A percentile compares a stretch with the other conserved stretches of the same genome.
Conservation (phyloP, 2,797 vertebrate species). For the Gallinago stenura region DNA sequence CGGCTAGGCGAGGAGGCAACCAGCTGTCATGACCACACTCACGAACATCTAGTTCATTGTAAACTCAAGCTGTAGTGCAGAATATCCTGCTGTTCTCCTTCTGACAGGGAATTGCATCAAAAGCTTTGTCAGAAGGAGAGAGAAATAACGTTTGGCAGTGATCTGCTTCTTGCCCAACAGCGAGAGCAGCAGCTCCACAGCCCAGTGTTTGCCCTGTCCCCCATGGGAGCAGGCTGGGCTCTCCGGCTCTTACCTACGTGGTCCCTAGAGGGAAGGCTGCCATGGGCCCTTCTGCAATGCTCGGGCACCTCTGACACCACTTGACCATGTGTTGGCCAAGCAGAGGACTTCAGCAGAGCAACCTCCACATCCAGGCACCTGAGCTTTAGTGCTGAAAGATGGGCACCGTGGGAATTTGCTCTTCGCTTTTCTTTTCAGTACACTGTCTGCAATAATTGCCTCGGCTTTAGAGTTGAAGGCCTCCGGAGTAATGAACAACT, state of each 20-base stretch:
- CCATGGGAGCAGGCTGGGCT: rapidly evolving
- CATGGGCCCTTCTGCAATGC: not conserved
- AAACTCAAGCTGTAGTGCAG: not conserved
- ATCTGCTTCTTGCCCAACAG: rapidly evolving
- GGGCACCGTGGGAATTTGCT: not conserved
- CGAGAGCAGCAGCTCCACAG: rapidly evolving
- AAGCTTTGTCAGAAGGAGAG: not conserved
- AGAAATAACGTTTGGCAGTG: not conserved
- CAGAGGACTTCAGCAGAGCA: not conserved
- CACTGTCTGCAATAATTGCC: not conserved
- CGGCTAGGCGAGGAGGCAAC: not conserved
- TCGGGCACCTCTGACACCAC: not conserved
- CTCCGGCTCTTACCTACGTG: rapidly evolving
- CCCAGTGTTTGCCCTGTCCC: not conserved
- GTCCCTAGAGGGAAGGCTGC: not conserved
- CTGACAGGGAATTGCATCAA: not conserved
- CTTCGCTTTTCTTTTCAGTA: slow-evolving; percentile 14
- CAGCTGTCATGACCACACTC: not conserved
- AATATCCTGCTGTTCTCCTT: not conserved
- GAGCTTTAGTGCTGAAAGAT: not conserved
- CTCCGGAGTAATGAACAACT: slow-evolving; percentile 36
- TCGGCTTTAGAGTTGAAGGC: slow-evolving; percentile 26
- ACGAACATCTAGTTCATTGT: not conserved
- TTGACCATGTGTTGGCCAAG: not conserved
- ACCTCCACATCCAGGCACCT: not conserved